phyloP scores from a whole-genome alignment of 2,113 vertebrate species.

The Alouatta palliata region DNA sequence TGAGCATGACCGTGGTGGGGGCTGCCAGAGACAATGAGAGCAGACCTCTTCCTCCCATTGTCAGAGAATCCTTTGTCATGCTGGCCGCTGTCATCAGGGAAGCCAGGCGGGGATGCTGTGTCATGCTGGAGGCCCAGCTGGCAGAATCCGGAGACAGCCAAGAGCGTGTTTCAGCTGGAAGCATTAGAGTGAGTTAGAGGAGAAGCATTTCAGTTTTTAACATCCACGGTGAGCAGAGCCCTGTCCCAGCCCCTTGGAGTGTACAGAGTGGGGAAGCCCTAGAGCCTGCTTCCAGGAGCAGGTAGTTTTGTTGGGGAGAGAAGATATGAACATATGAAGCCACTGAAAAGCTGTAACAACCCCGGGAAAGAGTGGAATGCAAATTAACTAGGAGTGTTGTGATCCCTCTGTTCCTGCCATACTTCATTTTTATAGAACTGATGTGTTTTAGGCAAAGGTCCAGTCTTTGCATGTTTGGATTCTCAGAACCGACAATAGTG shows the following conservation, averaged over 20 bases:
- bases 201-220: background rate
- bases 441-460: background rate
- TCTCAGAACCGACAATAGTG: background rate
- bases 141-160: background rate
- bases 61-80: conserved; percentile 73
- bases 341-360: background rate
- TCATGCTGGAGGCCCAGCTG: conserved; percentile 76
- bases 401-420: background rate
- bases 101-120: conserved; percentile 74
- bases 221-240: background rate
- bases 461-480: background rate
- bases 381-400: background rate
- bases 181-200: background rate
- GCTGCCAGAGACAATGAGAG: background rate
- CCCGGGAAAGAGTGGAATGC: background rate
- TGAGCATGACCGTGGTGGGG: background rate
- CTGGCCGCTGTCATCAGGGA: conserved; percentile 41
- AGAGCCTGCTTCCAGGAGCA: background rate
- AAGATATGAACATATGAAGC: background rate
- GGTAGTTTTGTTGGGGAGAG: background rate
- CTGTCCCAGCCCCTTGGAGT: background rate
- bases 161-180: background rate
- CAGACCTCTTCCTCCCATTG: conserved; percentile 63
- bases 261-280: background rate
- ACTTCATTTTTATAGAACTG: background rate